phyloP scores from a whole-genome alignment of 2,797 vertebrate species.

The Arctocebus calabarensis region DNA sequence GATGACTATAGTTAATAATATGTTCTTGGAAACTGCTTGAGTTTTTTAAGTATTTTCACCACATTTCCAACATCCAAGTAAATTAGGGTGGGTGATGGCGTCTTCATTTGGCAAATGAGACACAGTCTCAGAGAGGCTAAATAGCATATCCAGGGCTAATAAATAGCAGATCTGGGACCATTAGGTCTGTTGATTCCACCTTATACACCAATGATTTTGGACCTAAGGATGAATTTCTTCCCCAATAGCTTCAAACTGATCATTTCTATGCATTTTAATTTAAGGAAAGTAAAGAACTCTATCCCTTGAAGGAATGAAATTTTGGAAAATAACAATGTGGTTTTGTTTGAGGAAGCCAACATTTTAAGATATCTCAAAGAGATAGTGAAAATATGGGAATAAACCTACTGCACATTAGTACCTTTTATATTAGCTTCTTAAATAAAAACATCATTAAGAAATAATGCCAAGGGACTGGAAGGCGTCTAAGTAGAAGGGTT shows the following conservation, averaged over 20 bases:
- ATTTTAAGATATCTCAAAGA: conserved; percentile 44
- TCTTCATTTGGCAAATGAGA: conserved; percentile 47
- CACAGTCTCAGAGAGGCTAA: not conserved
- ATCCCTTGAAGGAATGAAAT: not conserved
- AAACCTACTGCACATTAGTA: not conserved
- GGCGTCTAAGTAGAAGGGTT: not conserved
- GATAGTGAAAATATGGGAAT: conserved; percentile 55
- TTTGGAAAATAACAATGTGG: not conserved
- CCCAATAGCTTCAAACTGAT: not conserved
- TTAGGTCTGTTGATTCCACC: conserved; percentile 18
- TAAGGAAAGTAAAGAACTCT: conserved; percentile 30
- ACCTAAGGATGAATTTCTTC: conserved; percentile 41
- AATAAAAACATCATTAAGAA: conserved; percentile 64
- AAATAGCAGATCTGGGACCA: not conserved
- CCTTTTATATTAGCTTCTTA: conserved; percentile 56
- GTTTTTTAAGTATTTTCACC: conserved; percentile 36
- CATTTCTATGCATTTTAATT: conserved; percentile 9
- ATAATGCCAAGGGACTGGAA: conserved; percentile 55
- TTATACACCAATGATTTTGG: not conserved
- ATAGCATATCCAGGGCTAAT: not conserved
- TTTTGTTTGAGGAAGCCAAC: conserved; percentile 45
- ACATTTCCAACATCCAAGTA: conserved; percentile 5
- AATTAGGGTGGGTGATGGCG: not conserved
- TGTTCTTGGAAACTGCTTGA: not conserved
- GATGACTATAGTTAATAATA: no score